Conservation (phyloP, 2,888 invertebrate species). For the Diloba caeruleocephala region DNA sequence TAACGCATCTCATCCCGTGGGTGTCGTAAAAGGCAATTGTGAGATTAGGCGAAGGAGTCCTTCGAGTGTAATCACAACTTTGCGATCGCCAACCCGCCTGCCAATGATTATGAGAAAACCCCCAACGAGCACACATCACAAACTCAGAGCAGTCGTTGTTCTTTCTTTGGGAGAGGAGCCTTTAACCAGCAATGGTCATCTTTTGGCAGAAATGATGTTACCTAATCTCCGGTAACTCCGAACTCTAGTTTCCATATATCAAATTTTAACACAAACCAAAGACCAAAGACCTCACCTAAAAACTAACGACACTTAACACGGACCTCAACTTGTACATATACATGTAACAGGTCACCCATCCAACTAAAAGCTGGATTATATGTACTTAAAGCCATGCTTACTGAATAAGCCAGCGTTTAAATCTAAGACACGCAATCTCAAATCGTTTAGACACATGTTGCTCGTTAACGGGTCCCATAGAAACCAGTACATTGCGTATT, state of each 20-base stretch:
- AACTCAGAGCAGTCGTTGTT: too few species aligned
- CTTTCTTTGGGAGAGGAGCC: too few species aligned
- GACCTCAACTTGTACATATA: conserved; percentile 47
- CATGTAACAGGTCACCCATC: conserved; percentile 48
- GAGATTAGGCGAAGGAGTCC: too few species aligned
- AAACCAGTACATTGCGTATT: conserved; percentile 28
- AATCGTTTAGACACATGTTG: conserved; percentile 45
- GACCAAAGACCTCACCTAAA: conserved; percentile 33
- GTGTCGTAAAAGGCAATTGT: too few species aligned
- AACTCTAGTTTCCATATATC: conserved; percentile 41
- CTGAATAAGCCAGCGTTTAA: conserved; percentile 37
- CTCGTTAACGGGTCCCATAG: conserved; percentile 32
- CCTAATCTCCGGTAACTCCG: too few species aligned
- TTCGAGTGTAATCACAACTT: too few species aligned
- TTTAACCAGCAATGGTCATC: too few species aligned
- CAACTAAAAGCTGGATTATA: conserved; percentile 54
- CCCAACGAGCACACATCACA: too few species aligned
- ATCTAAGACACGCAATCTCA: conserved; percentile 47
- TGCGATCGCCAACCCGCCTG: too few species aligned
- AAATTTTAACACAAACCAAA: conserved; percentile 47
- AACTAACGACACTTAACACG: conserved; percentile 30
- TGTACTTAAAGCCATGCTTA: conserved; percentile 40
- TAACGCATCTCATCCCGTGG: too few species aligned
- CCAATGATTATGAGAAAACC: too few species aligned
- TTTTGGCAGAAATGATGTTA: too few species aligned